Conservation (phyloP, 1,140 invertebrate species). For the Scaptomyza graminum region DNA sequence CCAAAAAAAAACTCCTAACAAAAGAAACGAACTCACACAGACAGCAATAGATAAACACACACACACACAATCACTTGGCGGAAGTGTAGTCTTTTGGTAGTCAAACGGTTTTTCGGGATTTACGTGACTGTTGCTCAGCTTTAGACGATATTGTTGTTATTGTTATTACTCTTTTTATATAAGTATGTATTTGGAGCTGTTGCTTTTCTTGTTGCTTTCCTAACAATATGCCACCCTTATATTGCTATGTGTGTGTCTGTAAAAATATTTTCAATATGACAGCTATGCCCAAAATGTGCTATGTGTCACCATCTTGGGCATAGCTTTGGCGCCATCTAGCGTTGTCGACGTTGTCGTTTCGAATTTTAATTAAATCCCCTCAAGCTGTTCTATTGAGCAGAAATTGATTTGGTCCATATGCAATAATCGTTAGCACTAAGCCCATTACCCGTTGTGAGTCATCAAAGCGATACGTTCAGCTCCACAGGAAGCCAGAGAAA, state of each 20-base stretch:
- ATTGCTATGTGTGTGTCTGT: neutral
- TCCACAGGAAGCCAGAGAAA: slow-evolving; percentile 29
- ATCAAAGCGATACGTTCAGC: slow-evolving; percentile 27
- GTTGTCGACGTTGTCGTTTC: slow-evolving; percentile 1
- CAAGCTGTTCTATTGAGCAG: slow-evolving; percentile 30
- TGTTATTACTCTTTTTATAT: slow-evolving; percentile 32
- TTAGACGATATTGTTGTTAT: slow-evolving; percentile 13
- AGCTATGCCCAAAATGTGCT: neutral
- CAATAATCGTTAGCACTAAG: slow-evolving; percentile 12
- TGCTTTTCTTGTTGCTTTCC: neutral
- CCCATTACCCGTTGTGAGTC: slow-evolving; percentile 21
- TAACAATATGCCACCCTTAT: too few species aligned
- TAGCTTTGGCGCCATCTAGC: slow-evolving; percentile 11
- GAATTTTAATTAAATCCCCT: slow-evolving; percentile 37
- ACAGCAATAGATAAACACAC: slow-evolving; percentile 10
- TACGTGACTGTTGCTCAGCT: slow-evolving; percentile 45
- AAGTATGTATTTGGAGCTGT: neutral
- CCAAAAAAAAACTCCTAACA: slow-evolving; percentile 6
- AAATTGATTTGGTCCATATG: slow-evolving; percentile 29
- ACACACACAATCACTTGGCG: neutral
- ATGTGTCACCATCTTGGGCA: slow-evolving; percentile 1
- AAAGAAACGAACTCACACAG: neutral
- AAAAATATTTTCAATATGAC: slow-evolving; percentile 23
- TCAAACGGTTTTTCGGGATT: slow-evolving; percentile 35
- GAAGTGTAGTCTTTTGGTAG: slow-evolving; percentile 18